Evolutionary conservation across 2,888 invertebrate species (phyloP).

Genomic region (Parnassius smintheus): DNA sequence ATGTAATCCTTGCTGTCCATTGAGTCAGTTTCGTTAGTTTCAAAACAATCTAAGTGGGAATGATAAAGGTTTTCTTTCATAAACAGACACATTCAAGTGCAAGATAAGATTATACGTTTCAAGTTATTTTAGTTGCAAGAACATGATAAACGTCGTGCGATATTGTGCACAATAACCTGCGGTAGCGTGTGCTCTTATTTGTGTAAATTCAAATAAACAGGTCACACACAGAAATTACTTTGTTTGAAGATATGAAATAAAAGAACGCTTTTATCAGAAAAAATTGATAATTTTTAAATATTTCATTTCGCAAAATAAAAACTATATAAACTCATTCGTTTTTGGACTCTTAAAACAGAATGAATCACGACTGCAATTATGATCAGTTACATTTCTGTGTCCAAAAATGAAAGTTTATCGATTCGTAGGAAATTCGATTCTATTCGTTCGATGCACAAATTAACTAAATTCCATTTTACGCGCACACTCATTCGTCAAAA

Average conservation of each 20-base stretch:
- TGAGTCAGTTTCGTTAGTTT: neutral
- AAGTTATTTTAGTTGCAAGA: conserved; percentile 23
- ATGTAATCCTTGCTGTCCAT: neutral
- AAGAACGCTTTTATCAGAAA: no score
- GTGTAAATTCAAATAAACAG: no score
- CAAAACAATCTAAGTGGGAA: conserved; percentile 1
- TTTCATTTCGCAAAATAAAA: no score
- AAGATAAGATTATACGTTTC: conserved; percentile 22
- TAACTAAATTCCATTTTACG: conserved; percentile 44
- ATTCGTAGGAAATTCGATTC: conserved; percentile 41
- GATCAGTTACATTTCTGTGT: conserved; percentile 26
- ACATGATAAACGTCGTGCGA: conserved; percentile 16
- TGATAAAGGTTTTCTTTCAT: conserved; percentile 19
- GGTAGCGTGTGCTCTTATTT: conserved; percentile 2
- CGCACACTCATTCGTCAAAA: conserved; percentile 38
- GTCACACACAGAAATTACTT: no score
- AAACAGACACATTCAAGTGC: conserved; percentile 24
- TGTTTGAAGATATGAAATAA: no score
- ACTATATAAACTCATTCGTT: no score
- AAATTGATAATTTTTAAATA: no score
- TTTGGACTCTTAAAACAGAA: no score
- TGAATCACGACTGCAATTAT: neutral
- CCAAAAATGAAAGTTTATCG: conserved; percentile 60
- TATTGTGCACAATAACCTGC: conserved; percentile 15
- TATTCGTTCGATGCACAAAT: conserved; percentile 37